Evolutionary conservation across 2,113 vertebrate genomes (phyloP).

Genomic region (Esox niger): DNA sequence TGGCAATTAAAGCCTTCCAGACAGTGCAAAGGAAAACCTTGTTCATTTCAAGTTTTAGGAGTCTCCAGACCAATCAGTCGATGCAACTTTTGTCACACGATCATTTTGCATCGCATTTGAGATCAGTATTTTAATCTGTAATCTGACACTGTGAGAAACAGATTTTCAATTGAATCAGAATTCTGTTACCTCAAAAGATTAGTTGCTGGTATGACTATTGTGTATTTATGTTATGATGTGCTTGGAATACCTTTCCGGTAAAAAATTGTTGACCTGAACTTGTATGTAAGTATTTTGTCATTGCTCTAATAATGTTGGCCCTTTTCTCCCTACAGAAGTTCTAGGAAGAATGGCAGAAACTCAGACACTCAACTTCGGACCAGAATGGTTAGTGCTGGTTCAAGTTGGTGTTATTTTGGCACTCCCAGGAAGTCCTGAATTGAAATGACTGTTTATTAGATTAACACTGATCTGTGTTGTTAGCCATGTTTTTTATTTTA

Average conservation of each 20-base stretch:
- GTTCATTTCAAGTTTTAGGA: constrained; percentile 57
- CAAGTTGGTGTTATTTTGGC: constrained; percentile 5
- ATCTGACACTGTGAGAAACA: neutral
- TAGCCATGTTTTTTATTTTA: constrained; percentile 30
- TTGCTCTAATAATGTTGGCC: neutral
- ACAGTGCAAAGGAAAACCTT: neutral
- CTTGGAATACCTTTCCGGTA: neutral
- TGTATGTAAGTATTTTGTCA: neutral
- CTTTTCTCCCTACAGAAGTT: constrained; percentile 75
- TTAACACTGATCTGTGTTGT: constrained; percentile 5
- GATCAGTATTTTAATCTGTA: neutral
- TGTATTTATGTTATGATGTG: no score
- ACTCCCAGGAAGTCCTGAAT: no score
- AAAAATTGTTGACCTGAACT: neutral
- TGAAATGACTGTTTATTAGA: neutral
- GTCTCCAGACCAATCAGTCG: neutral
- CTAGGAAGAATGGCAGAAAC: constrained; percentile 90
- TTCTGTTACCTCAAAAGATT: neutral
- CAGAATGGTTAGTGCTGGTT: constrained; percentile 90
- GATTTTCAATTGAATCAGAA: neutral
- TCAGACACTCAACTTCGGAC: constrained; percentile 99
- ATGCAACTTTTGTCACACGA: no score
- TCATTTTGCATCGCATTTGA: no score
- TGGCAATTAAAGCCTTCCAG: no score
- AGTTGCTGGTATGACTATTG: no score